Conservation (phyloP, 1,140 invertebrate genomes). For the Scylla paramamosain region DNA sequence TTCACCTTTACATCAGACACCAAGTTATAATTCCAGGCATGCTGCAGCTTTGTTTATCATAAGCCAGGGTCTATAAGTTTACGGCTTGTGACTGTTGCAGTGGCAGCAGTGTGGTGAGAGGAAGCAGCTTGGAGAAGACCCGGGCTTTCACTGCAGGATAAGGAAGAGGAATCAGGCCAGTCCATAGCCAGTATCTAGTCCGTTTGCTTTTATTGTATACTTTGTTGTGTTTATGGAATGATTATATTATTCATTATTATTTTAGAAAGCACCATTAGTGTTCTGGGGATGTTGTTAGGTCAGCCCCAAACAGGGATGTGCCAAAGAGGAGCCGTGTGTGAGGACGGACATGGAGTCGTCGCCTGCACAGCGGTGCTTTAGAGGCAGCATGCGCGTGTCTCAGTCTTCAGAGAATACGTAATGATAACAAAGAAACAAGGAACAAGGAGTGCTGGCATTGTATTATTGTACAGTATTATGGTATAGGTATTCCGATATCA, state of each 20-base stretch:
- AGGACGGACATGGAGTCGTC: neutral
- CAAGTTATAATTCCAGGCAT: neutral
- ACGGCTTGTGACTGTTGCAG: neutral
- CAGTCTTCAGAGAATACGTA: neutral
- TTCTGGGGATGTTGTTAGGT: neutral
- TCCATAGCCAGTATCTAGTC: neutral
- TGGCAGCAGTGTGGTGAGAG: neutral
- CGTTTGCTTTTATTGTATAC: neutral
- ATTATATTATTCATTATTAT: neutral
- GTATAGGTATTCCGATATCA: neutral
- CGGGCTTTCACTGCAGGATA: neutral
- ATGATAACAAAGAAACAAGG: neutral
- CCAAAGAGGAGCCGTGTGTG: neutral
- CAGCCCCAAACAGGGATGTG: neutral
- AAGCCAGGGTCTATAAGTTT: neutral
- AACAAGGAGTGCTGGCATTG: neutral
- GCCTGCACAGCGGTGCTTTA: neutral
- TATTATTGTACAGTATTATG: constrained; percentile 4
- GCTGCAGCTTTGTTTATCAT: neutral
- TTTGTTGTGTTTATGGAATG: neutral
- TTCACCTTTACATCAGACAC: neutral
- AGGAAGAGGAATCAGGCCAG: neutral
- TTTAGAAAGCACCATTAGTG: neutral
- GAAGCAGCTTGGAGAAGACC: neutral
- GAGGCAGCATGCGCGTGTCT: neutral